Evolutionary conservation across 2,113 vertebrate genomes (phyloP).

Genomic region (Grantiella picta): DNA sequence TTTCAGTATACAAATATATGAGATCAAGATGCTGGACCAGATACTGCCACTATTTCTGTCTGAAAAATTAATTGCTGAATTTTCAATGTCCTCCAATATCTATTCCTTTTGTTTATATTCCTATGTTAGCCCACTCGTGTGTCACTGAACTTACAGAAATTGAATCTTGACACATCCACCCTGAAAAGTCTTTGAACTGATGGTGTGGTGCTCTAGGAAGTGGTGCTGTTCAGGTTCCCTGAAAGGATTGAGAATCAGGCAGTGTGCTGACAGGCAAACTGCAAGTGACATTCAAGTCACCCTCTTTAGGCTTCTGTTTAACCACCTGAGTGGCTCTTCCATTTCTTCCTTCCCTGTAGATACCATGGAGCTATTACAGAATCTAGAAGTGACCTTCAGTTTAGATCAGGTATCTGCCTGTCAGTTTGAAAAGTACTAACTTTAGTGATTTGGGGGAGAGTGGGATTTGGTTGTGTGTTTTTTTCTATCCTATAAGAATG

Average conservation of each 20-base stretch:
- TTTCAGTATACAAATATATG: neutral
- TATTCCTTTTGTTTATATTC: neutral
- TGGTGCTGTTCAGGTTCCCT: neutral
- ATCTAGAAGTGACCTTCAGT: neutral
- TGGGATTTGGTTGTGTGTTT: neutral
- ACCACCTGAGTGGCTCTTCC: neutral
- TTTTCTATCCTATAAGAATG: neutral
- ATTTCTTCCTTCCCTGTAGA: neutral
- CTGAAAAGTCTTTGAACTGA: neutral
- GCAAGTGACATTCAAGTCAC: neutral
- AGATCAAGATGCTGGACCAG: neutral
- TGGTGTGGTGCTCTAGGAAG: neutral
- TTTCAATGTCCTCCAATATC: neutral
- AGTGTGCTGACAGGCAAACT: neutral
- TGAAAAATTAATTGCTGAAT: neutral
- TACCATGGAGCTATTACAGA: neutral
- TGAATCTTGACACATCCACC: neutral
- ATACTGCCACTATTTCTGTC: neutral
- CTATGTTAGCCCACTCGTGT: neutral
- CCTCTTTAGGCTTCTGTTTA: neutral
- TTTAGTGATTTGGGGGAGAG: neutral
- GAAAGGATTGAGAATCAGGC: neutral
- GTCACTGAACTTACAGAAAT: neutral
- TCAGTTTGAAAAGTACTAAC: neutral
- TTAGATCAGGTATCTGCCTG: neutral